Conservation (phyloP, 2,797 vertebrate species). For the Sphenodon punctatus region DNA sequence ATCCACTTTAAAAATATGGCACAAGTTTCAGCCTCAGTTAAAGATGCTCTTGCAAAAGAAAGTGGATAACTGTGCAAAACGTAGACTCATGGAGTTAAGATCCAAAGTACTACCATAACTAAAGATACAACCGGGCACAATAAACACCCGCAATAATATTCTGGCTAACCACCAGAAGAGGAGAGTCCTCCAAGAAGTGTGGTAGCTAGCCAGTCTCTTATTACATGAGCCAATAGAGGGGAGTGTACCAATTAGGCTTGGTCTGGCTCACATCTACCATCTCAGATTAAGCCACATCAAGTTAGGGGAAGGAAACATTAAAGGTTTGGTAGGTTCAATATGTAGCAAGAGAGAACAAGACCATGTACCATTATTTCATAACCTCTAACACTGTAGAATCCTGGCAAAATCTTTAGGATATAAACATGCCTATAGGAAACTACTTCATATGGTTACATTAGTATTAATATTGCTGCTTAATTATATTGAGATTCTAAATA, state of each 20-base stretch:
- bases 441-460: background rate
- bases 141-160: no score
- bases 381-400: background rate
- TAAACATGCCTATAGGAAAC: background rate
- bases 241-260: background rate
- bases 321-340: background rate
- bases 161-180: background rate
- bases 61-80: no score
- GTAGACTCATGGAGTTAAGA: background rate
- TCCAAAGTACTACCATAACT: background rate
- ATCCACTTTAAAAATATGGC: slow-evolving; percentile 40
- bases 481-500: background rate
- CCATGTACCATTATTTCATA: no score
- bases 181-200: background rate
- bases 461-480: background rate
- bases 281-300: background rate
- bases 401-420: background rate
- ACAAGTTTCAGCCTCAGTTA: slow-evolving; percentile 49
- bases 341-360: background rate
- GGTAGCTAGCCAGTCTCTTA: no score
- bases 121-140: no score
- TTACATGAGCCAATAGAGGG: background rate
- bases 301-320: background rate
- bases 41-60: background rate
- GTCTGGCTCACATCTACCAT: background rate